Base-by-base conservation (phyloP, 2,888 invertebrate species). In the Dryobotodes eremita region DNA sequence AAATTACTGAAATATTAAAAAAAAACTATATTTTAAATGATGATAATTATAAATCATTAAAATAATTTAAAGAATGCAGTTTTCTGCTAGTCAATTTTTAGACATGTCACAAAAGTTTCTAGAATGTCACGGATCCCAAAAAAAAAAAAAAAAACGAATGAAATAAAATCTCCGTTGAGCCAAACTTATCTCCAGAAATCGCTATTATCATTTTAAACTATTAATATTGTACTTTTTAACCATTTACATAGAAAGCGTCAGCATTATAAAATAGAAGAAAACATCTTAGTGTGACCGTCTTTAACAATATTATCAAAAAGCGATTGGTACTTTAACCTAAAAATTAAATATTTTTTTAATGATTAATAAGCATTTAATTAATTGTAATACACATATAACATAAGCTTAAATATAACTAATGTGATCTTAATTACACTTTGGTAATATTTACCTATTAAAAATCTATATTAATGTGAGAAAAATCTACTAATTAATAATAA, bases 381-480 rank as follows among this genome's bases (percentile, higher is more conserved):
- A 87, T 86, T 85, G 79, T 88, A 82, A 89, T 88, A 87, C 86
- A 88, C 85, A 89, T 87, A 83, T 88, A 86, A 90, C 86, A 79
- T 90, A 89, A 87, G 89, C 89, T 87, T 80, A 85, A 89, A 89
- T 88, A 84, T 87, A 90, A 92, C 95, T 96, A 95, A 93, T 93
- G 93, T 94, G 94, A 95, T 94, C 96, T 94, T 95, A 96, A 94
- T 94, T 96, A 96, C 95, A 96, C 96, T 96, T 96, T 96, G 96
- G 96, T 96, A 96, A 96, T 96, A 95, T 94, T 94, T 93, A 96
- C 93, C 96, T 96, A 96, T 92, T 94, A 94, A 93, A 92, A 92
- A 92, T 91, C 91, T 94, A 95, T 92, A 93, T 88, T 92, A 91
- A 89, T 90, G 89, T 95, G 94, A 95, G 94, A 94, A 80, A 82